Conservation (phyloP, 2,888 invertebrate species). For the Drosophila pseudotalamancana region DNA sequence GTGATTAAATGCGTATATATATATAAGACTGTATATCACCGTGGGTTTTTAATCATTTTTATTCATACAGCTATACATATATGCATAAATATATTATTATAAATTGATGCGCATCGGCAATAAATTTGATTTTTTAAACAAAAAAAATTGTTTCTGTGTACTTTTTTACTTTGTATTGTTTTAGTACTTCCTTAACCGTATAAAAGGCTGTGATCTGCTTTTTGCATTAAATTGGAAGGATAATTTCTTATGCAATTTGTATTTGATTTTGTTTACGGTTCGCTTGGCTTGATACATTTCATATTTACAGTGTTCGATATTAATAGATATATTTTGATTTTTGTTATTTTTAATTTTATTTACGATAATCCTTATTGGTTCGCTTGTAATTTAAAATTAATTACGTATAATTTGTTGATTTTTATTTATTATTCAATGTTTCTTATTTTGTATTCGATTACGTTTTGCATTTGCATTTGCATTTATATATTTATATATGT, state of each 20-base stretch:
- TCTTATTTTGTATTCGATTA: slow-evolving; percentile 19
- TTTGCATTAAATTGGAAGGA: slow-evolving; percentile 63
- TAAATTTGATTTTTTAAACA: slow-evolving; percentile 31
- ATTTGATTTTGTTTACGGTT: slow-evolving; percentile 45
- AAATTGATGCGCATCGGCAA: slow-evolving; percentile 32
- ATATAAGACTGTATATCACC: slow-evolving; percentile 60
- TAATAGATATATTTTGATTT: slow-evolving; percentile 14
- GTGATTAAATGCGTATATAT: slow-evolving; percentile 22
- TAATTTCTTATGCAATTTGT: slow-evolving; percentile 58
- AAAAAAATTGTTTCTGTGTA: slow-evolving; percentile 18
- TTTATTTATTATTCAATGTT: slow-evolving; percentile 20
- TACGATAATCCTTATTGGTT: slow-evolving; percentile 17
- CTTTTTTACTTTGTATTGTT: slow-evolving; percentile 1
- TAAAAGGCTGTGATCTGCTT: slow-evolving; percentile 26
- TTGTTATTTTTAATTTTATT: no score
- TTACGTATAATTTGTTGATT: slow-evolving; percentile 58
- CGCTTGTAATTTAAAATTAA: slow-evolving; percentile 60
- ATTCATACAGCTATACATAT: slow-evolving; percentile 44
- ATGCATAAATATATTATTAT: slow-evolving; percentile 2
- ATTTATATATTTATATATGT: slow-evolving; percentile 1
- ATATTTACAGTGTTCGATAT: slow-evolving; percentile 47
- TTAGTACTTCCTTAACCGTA: slow-evolving; percentile 5
- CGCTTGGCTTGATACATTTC: slow-evolving; percentile 31
- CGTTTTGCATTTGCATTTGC: slow-evolving; percentile 7
- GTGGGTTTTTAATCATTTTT: slow-evolving; percentile 69